Conservation (phyloP, 2,113 vertebrate genomes). For the Xenus cinereus region DNA sequence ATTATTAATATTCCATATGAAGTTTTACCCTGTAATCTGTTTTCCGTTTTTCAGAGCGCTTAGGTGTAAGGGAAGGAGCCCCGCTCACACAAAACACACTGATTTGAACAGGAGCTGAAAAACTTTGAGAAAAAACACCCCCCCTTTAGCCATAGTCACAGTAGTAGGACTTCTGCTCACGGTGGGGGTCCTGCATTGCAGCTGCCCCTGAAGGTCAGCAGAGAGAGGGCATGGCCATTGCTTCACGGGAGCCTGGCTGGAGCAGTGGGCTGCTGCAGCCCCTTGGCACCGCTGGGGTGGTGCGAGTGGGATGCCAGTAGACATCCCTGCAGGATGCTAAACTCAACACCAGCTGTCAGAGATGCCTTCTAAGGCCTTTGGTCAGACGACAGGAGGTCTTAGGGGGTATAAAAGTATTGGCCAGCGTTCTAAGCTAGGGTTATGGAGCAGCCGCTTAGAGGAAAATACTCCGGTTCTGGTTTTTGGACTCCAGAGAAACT, state of each 20-base stretch:
- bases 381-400: not conserved
- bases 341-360: not conserved
- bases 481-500: not conserved
- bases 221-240: not conserved
- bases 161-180: not conserved
- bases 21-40: not conserved
- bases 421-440: not conserved
- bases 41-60: not conserved
- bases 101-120: not conserved
- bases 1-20: not conserved
- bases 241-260: not conserved
- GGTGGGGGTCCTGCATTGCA: accelerated
- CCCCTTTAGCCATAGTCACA: not conserved
- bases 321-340: not conserved
- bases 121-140: not conserved
- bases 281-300: accelerated
- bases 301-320: accelerated
- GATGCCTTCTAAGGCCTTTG: slow-evolving; percentile 2
- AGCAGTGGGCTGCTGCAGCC: accelerated
- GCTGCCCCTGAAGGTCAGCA: not conserved
- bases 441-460: not conserved
- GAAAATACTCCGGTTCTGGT: not conserved
- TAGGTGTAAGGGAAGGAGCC: accelerated
- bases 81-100: accelerated
- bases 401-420: not conserved